Base-by-base conservation (phyloP, 2,113 vertebrate genomes). In the Tiliqua scincoides region DNA sequence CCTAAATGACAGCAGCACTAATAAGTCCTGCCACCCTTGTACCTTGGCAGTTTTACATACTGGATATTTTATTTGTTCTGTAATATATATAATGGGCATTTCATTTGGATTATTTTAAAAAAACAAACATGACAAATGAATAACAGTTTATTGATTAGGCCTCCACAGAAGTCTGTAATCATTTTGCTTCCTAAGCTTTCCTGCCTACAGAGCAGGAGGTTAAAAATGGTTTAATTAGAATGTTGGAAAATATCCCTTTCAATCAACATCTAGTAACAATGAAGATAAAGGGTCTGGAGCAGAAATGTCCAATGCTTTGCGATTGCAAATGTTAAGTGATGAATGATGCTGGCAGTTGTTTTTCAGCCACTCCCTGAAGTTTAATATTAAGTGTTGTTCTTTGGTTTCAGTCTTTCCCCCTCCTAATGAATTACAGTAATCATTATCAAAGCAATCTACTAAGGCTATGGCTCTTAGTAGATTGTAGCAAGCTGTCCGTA, bases 161-260 rank as follows among this genome's bases (percentile, higher is more conserved):
- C 87, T 94, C 90, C 90, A 87, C 72, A 91, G 73, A 17, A 91
- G 87, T 93, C 89, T 89, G 89, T 87, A 93, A 95, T 94, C 71
- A 82, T 94, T 95, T 93, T 91, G 85, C 77, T 94, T 96, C 91
- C 89, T 83, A 75, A 91, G 89, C 57, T 77, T 89, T 94, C 89
- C 89, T 89, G 92, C 85, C 68, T 79, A 87, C 5, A 85, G 75
- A 93, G 80, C 90, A 25, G 40, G 87, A 95, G 92, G 91, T 94
- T 88, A 95, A 95, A 96, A 93, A 92, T 93, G 54, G 80, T 85
- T 95, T 95, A 94, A 95, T 96, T 95, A 95, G 59, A 93, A 86
- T 52, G 37, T 85, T 35, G 82, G 59, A 79, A 94, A 90, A 43
- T 88, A 86, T 89, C 68, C 73, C 70, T 90, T 94, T 92, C 81